Evolutionary conservation across 2,888 invertebrate genomes (phyloP).

Genomic region (Drosophila meridiana): DNA sequence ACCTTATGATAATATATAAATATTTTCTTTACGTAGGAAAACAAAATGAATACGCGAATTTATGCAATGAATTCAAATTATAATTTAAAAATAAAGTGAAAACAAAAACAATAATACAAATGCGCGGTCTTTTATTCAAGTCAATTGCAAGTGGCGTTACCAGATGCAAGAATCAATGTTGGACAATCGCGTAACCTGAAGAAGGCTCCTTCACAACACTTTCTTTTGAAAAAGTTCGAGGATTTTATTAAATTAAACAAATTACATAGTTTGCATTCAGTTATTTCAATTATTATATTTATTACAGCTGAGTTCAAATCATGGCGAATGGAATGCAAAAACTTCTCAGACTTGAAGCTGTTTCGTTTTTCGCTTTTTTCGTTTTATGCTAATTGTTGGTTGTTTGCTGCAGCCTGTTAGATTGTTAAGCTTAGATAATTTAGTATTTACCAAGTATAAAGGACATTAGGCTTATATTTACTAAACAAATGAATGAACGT

Average conservation of each 20-base stretch:
- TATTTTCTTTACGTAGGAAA: slow-evolving; percentile 63
- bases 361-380: slow-evolving; percentile 16
- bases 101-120: slow-evolving; percentile 9
- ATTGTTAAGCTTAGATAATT: slow-evolving; percentile 51
- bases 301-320: slow-evolving; percentile 51
- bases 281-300: slow-evolving; percentile 39
- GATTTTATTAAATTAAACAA: slow-evolving; percentile 11
- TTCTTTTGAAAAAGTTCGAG: background rate
- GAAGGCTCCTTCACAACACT: too few relatives aligned
- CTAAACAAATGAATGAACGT: slow-evolving; percentile 45
- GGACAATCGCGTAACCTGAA: background rate
- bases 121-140: slow-evolving; percentile 10
- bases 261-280: slow-evolving; percentile 35
- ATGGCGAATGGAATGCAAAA: slow-evolving; percentile 69
- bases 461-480: slow-evolving; percentile 60
- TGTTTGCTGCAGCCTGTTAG: slow-evolving; percentile 26
- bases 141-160: background rate
- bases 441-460: slow-evolving; percentile 35
- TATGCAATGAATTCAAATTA: slow-evolving; percentile 58
- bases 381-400: slow-evolving; percentile 39
- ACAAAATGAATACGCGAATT: slow-evolving; percentile 40
- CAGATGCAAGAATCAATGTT: background rate
- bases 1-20: slow-evolving; percentile 57
- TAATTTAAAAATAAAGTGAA: slow-evolving; percentile 62
- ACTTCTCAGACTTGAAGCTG: slow-evolving; percentile 46